These are phyloP conservation scores for Boulengeromyrus knoepffleri DNA, from an alignment of 2,113 vertebrate species.

Conservation along the genomic window DNA sequence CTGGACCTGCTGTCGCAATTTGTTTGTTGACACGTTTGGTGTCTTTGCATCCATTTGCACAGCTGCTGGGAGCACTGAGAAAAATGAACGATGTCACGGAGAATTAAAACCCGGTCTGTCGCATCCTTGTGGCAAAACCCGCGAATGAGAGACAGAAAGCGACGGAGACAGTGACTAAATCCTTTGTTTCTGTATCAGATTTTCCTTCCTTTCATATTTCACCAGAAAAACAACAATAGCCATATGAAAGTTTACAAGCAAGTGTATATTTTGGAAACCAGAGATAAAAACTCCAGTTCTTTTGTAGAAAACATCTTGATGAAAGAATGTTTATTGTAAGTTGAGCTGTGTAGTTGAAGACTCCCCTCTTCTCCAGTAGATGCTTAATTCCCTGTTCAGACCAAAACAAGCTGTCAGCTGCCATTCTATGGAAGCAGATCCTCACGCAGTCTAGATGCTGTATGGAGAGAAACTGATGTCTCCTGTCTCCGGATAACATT, in stretches of 20 bases:
- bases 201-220: background rate
- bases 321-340: background rate
- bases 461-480: conserved; percentile 12
- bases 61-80: background rate
- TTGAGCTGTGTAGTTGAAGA: background rate
- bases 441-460: conserved; percentile 24
- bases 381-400: conserved; percentile 17
- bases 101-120: background rate
- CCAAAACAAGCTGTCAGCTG: conserved; percentile 49
- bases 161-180: background rate
- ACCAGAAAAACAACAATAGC: background rate
- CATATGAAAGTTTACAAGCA: background rate
- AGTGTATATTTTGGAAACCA: background rate
- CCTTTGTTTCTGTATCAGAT: background rate
- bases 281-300: background rate
- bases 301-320: background rate
- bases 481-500: background rate
- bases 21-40: background rate
- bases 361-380: conserved; percentile 27
- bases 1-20: background rate
- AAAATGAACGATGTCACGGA: background rate
- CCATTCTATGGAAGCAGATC: conserved; percentile 29
- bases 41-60: background rate
- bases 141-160: background rate
- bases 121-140: background rate